A percentile compares a stretch with the other conserved stretches of the same genome.
Conservation (phyloP, 2,113 vertebrate genomes). For the Psittacus erithacus region DNA sequence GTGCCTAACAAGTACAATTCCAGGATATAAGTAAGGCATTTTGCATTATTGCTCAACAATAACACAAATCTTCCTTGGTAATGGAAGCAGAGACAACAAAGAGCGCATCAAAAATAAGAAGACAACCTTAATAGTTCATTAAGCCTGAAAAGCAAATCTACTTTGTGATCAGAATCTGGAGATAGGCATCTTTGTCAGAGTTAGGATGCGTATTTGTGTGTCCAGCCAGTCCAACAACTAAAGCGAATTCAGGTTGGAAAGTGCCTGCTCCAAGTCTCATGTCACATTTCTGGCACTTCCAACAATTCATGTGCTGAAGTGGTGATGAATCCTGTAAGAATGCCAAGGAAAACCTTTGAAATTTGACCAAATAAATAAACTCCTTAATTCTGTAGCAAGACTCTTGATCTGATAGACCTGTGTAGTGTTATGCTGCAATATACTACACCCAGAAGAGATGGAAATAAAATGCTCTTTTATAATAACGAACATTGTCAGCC, state of each 20-base stretch:
- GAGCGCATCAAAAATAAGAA: background rate
- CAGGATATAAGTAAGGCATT: slow-evolving; percentile 21
- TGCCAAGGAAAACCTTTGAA: slow-evolving; percentile 60
- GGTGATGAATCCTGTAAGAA: slow-evolving; percentile 19
- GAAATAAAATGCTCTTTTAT: slow-evolving; percentile 77
- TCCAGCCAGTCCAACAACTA: background rate
- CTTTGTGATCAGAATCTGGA: slow-evolving; percentile 2
- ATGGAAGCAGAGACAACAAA: background rate
- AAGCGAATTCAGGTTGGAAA: background rate
- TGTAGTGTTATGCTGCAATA: slow-evolving; percentile 45
- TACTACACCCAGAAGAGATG: slow-evolving; percentile 39
- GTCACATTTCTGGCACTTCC: background rate
- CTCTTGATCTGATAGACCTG: slow-evolving; percentile 37
- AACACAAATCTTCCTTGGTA: background rate
- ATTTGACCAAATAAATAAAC: slow-evolving; percentile 49
- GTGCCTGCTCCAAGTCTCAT: background rate
- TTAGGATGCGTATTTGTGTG: background rate
- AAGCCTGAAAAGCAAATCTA: background rate
- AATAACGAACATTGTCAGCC: slow-evolving; percentile 26
- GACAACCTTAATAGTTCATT: background rate
- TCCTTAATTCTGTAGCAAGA: slow-evolving; percentile 41
- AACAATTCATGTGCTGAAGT: background rate
- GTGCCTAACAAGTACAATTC: slow-evolving; percentile 40
- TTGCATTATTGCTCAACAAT: background rate
- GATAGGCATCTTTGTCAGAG: background rate